A percentile compares a stretch with the other conserved stretches of the same genome.
Conservation (phyloP, 2,797 vertebrate species). For the Carduelis carduelis region DNA sequence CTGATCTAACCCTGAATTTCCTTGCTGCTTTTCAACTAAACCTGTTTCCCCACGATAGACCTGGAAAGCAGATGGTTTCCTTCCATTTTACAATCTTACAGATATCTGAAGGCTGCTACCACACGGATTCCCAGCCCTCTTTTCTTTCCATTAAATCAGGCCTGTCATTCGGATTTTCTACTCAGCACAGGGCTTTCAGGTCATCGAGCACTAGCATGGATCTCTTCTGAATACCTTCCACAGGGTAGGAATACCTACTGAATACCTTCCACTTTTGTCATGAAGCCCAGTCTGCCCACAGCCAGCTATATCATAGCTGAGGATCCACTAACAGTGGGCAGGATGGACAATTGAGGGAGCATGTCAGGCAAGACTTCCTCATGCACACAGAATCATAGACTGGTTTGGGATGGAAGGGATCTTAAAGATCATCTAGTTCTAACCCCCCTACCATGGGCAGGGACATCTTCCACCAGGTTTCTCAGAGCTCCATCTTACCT, state of each 20-base stretch:
- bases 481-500: neutral
- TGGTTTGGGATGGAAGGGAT: neutral
- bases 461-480: neutral
- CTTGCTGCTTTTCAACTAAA: neutral
- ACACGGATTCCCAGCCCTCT: neutral
- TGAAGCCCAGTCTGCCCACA: neutral
- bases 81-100: neutral
- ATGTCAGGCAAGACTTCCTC: neutral
- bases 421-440: neutral
- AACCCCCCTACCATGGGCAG: neutral
- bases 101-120: neutral
- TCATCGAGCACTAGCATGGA: neutral
- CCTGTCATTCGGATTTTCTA: neutral
- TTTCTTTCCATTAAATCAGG: neutral
- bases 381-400: neutral
- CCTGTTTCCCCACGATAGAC: neutral
- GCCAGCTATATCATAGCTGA: neutral
- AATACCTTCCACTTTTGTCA: neutral
- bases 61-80: neutral
- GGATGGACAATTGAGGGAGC: neutral
- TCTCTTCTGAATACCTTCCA: neutral
- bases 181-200: neutral
- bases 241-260: neutral
- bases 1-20: neutral
- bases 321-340: neutral